Percentiles rank a stretch among this genome's conserved stretches.
phyloP scores from a whole-genome alignment of 2,797 vertebrate genomes.

The Pseudochromis fuscus region DNA sequence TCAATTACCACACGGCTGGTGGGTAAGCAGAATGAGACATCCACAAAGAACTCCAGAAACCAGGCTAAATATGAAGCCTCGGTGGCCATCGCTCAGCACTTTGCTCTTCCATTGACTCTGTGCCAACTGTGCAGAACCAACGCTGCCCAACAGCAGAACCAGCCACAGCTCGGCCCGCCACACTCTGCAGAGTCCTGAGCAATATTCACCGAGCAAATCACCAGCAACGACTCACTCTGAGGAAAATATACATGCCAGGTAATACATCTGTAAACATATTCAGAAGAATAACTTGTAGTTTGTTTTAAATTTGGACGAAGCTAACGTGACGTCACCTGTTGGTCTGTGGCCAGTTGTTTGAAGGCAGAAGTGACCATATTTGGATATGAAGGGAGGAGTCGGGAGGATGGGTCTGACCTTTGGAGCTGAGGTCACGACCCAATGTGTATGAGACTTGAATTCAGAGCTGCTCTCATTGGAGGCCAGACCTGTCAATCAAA shows the following conservation, averaged over 20 bases:
- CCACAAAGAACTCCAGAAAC: slow-evolving; percentile 70
- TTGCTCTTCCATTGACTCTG: slow-evolving; percentile 44
- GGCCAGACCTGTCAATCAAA: too few species aligned
- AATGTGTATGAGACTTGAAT: too few species aligned
- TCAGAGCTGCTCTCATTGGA: too few species aligned
- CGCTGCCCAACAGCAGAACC: slow-evolving; percentile 10
- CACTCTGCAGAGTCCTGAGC: background rate
- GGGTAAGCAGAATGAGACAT: slow-evolving; percentile 78
- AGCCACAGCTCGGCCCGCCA: background rate
- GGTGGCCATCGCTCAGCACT: slow-evolving; percentile 65
- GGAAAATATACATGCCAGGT: background rate
- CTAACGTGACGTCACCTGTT: too few species aligned
- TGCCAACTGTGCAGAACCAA: slow-evolving; percentile 53
- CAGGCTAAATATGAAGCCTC: slow-evolving; percentile 69
- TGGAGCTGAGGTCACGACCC: too few species aligned
- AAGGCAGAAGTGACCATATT: too few species aligned
- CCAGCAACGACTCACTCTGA: slow-evolving; percentile 16
- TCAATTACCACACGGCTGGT: slow-evolving; percentile 78
- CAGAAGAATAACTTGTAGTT: too few species aligned
- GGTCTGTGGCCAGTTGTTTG: too few species aligned
- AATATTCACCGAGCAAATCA: slow-evolving; percentile 12
- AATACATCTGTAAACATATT: background rate
- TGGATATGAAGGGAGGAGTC: too few species aligned
- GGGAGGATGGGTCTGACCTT: too few species aligned
- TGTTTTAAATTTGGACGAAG: too few species aligned